Evolutionary conservation across 1,140 invertebrate genomes (phyloP), one percentile per base, ranked within the genome.

Genomic region (Drosophila lacertosa): DNA sequence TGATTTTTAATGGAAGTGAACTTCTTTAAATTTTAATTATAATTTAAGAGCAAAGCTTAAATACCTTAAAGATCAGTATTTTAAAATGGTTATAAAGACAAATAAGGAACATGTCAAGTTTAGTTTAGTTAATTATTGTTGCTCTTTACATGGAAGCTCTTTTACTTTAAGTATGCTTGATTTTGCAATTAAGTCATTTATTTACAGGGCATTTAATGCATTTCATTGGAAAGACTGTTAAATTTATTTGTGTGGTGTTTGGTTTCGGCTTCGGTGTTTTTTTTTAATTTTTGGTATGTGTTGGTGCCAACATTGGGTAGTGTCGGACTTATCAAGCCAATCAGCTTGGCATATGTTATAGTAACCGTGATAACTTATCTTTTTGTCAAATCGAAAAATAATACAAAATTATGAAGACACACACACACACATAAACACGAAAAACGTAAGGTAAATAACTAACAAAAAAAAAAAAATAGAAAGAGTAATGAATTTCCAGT

Each of bases 261-360:
- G 39, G 1, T 64, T 64, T 55, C 39, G 10, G 13, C 35, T 44
- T 50, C 11, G 18, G 35, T 44, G 40, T 64, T 47, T 13, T 33
- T 55, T 29, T 47, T n/a, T 37, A 45, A 44, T 29, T 39, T 42
- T 24, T 16, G 11, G 54, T 50, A 32, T 20, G 54, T 60, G 55
- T 60, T 60, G 45, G 39, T 32, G 55, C 29, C 22, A 4, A 35
- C 45, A 33, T 59, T 67, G 24, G 44, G 37, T 15, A 26, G 37
- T 71, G 51, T 40, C 11, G 53, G 37, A 67, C 35, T 72, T 72
- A 72, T 72, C 69, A 60, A 59, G 53, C 68, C 54, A 66, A 72
- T 72, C 54, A 48, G 69, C 67, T 72, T 54, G 69, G 69, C 69
- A 67, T 72, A 67, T 72, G 69, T 47, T 72, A 66, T 71, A 45